These are phyloP conservation scores for Percopsis transmontana DNA, from an alignment of 2,113 vertebrate genomes.

Conservation along the genomic window DNA sequence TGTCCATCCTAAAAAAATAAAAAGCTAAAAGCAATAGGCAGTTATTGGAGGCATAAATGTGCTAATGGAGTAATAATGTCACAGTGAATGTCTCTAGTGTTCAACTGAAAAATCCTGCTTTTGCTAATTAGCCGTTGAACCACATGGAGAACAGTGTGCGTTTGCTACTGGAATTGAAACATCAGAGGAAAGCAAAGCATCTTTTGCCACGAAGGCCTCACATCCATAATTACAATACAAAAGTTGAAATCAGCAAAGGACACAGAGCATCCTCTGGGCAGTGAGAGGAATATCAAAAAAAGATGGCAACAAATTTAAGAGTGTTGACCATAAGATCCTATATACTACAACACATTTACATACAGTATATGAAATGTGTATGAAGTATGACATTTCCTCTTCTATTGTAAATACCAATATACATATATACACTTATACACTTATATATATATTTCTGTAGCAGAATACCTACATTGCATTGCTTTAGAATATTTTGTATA, in stretches of 20 bases:
- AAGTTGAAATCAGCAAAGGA: conserved; percentile 18
- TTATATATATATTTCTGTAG: too few species aligned
- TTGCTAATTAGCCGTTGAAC: conserved; percentile 58
- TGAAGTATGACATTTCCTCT: too few species aligned
- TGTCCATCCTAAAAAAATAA: not conserved
- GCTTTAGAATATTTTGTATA: too few species aligned
- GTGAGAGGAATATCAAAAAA: conserved; percentile 3
- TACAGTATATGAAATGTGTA: too few species aligned
- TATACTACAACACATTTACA: too few species aligned
- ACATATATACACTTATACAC: too few species aligned
- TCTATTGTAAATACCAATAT: too few species aligned
- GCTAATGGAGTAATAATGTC: conserved; percentile 39
- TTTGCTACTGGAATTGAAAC: conserved; percentile 48
- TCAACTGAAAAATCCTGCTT: conserved; percentile 27
- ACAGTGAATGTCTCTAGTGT: conserved; percentile 36
- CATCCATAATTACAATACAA: conserved; percentile 44
- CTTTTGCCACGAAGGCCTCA: conserved; percentile 38
- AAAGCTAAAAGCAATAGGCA: conserved; percentile 3
- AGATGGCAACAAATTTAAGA: not conserved
- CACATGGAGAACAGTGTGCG: conserved; percentile 48
- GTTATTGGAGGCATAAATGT: conserved; percentile 22
- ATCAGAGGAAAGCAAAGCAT: conserved; percentile 39
- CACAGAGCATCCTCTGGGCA: conserved; percentile 16
- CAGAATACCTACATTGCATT: too few species aligned
- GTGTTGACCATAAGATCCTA: not conserved